These are phyloP conservation scores for Acanthoscelides obtectus DNA, from an alignment of 2,888 invertebrate species.

Conservation along the genomic window DNA sequence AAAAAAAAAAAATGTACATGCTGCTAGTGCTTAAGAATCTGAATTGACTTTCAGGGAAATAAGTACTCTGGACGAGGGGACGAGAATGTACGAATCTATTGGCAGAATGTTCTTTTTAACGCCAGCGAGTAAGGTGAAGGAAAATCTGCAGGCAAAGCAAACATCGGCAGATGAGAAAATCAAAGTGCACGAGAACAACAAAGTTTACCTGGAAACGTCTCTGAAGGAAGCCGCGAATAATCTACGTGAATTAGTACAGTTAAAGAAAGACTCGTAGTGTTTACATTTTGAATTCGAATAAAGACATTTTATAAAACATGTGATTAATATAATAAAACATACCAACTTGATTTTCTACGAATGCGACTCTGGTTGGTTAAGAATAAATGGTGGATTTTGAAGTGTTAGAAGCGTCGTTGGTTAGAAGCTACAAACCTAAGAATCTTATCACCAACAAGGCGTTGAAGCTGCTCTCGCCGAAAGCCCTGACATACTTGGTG, in stretches of 20 bases:
- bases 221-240: conserved; percentile 83
- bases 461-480: too few relatives aligned
- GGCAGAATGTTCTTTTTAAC: conserved; percentile 81
- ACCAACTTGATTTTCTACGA: too few relatives aligned
- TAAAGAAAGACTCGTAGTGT: conserved; percentile 47
- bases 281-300: conserved; percentile 19
- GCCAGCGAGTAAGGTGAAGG: conserved; percentile 60
- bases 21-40: neutral
- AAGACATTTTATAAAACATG: conserved; percentile 1
- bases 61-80: conserved; percentile 55
- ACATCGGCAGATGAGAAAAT: conserved; percentile 59
- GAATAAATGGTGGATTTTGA: too few relatives aligned
- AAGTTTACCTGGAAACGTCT: conserved; percentile 74
- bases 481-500: too few relatives aligned
- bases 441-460: too few relatives aligned
- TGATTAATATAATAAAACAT: too few relatives aligned
- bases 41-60: conserved; percentile 51
- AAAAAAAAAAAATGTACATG: neutral
- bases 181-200: conserved; percentile 68
- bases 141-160: conserved; percentile 58
- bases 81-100: conserved; percentile 73
- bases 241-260: conserved; percentile 76
- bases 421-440: too few relatives aligned
- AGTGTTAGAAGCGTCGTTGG: too few relatives aligned
- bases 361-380: too few relatives aligned